Base-by-base conservation (phyloP, 64 coral and sea anemone genomes). In the Anthopleura sola region DNA sequence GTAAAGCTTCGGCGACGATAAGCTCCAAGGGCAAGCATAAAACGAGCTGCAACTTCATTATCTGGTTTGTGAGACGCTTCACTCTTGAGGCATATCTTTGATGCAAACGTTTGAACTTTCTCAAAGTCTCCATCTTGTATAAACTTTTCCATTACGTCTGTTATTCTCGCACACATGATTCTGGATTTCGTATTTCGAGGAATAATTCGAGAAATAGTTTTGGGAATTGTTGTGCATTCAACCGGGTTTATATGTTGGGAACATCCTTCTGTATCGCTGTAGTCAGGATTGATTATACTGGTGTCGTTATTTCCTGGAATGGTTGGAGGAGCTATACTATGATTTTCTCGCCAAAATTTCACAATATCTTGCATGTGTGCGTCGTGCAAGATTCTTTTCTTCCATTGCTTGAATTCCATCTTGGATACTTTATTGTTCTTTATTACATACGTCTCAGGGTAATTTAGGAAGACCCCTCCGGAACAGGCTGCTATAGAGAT, bases 121-220 rank as follows among this genome's bases (percentile, higher is more conserved):
- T 78, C 86, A 79, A 87, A 87, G 46, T 79, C 26, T 17, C 86
- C 86, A 37, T 87, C 86, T 87, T 87, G 69, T 78, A 87, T 87
- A 19, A 78, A n/a, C 53, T 56, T 21, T 23, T 78, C 69, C 86
- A 87, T 78, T 21, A 78, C 48, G 50, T 87, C 86, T 31, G 86
- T 78, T 56, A 87, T 79, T 36, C 86, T 77, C 14, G 11, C 31
- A 47, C 84, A 86, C 34, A 86, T 10, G 29, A 0, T 75, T 49
- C 58, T 40, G 20, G 62, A 86, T 49, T 60, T 69, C 9, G 0
- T 86, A 69, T 86, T 86, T 29, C 36, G 38, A 12, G 84, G 37
- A 47, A 48, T 26, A 74, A 69, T 6, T 75, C 68, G 33, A 12
- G 33, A 19, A 5, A 86, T 48, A 0, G 62, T 69, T 39, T 4